phyloP scores from a whole-genome alignment of 2,797 vertebrate genomes.

The Sebastes melanostomus region DNA sequence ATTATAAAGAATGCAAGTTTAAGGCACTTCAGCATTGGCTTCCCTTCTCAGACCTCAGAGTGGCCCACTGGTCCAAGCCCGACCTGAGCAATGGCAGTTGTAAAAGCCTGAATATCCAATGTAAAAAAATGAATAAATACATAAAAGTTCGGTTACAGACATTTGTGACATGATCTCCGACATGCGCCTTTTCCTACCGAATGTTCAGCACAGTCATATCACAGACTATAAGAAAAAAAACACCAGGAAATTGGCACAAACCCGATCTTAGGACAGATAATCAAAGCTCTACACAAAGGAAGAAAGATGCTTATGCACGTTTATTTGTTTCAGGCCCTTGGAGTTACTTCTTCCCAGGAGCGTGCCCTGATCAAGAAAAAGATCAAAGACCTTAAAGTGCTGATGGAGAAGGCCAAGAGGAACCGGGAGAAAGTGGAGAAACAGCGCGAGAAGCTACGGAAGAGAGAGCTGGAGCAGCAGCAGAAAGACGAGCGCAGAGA shows the following conservation, averaged over 20 bases:
- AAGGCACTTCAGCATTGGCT: too few species aligned
- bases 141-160: background rate
- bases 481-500: slow-evolving; percentile 83
- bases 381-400: slow-evolving; percentile 93
- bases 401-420: slow-evolving; percentile 90
- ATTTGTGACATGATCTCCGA: background rate
- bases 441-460: slow-evolving; percentile 88
- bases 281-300: background rate
- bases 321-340: slow-evolving; percentile 81
- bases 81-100: background rate
- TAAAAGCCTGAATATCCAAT: background rate
- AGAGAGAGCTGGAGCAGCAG: slow-evolving; percentile 87
- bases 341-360: slow-evolving; percentile 90
- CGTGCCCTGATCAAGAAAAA: slow-evolving; percentile 93
- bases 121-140: background rate
- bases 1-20: too few species aligned
- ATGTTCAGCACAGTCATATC: background rate
- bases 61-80: background rate
- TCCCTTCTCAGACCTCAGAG: accelerated
- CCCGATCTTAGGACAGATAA: background rate
- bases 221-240: background rate
- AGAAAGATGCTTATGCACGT: background rate
- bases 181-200: background rate
- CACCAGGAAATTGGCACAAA: background rate
- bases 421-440: slow-evolving; percentile 93